Base-by-base conservation (phyloP, 2,113 vertebrate genomes). In the Labrus mixtus region DNA sequence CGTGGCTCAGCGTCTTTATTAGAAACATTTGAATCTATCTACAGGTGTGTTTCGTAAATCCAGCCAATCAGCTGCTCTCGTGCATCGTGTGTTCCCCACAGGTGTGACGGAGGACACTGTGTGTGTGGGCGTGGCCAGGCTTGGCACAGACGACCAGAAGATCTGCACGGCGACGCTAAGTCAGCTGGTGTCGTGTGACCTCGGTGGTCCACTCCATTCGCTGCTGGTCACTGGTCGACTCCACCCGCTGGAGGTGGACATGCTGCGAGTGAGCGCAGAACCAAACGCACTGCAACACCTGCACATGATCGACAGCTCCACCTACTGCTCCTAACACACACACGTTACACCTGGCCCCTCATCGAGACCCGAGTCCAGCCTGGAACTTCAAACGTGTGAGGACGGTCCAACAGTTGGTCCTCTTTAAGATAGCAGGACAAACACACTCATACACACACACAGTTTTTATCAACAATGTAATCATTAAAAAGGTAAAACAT, bases 241-340 rank as follows among this genome's bases (percentile, higher is more conserved):
- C 90, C 98, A 99, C 88, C 98, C 98, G 0, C 88, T 99, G 87
- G 98, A 99, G 92, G 72, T 95, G 71, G 98, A 99, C 85, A 96
- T 99, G 96, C 93, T 99, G 20, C 92, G 90, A 60, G 89, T 97
- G 9, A 97, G 96, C 76, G 91, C 95, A n/a, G 83, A 94, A 48
- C 82, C 91, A 2, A 85, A 89, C 0, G 87, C 81, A 3, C 92
- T 95, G 55, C 72, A 91, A 36, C 54, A 87, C 46, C 90, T 92
- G 36, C 82, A 58, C 22, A 53, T 50, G 76, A 73, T 91, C 0
- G 93, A 92, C 90, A 91, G 92, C 78, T 95, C 95, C 48, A 94
- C 94, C 0, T 95, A 79, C 73, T 67, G 68, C 29, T 96, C 94
- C 5, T 94, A 61, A 76, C 46, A 54, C 23, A 36, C 43, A 33